These are phyloP conservation scores for Tychaedon coryphoeus DNA, from an alignment of 2,113 vertebrate genomes.

Conservation along the genomic window DNA sequence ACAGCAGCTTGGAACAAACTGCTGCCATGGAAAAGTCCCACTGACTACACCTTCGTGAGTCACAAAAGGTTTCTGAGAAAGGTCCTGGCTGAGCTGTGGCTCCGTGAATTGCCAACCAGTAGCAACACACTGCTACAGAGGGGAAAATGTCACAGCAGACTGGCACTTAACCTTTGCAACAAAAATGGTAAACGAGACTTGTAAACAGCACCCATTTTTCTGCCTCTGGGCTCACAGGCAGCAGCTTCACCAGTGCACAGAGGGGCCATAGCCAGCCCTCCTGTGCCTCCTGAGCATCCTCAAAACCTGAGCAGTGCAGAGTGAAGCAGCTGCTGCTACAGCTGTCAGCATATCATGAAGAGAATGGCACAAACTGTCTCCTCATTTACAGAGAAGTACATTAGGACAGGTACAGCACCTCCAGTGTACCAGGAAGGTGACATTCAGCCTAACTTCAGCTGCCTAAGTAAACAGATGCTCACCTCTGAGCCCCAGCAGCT, in stretches of 20 bases:
- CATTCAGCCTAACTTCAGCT: not conserved
- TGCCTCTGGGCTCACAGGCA: fast-evolving
- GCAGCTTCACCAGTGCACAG: not conserved
- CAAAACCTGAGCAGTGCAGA: fast-evolving
- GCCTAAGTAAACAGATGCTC: fast-evolving
- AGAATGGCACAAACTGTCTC: not conserved
- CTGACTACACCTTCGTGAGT: not conserved
- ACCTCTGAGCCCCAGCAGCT: not conserved
- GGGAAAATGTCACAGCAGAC: not conserved
- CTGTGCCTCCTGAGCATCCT: fast-evolving
- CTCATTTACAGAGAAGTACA: not conserved
- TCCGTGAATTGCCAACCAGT: not conserved
- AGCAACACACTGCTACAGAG: not conserved
- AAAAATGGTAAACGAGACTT: fast-evolving
- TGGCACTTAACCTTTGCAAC: not conserved
- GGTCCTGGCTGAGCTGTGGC: not conserved
- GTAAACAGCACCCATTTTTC: not conserved
- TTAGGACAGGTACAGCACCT: not conserved
- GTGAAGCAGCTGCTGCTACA: not conserved
- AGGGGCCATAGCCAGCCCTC: not conserved
- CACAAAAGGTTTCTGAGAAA: not conserved
- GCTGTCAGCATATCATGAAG: not conserved
- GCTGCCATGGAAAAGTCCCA: not conserved
- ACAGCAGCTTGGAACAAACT: not conserved
- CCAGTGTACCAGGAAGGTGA: not conserved